Evolutionary conservation across 1,140 invertebrate genomes (phyloP), one percentile per base, ranked within the genome.

Genomic region (Oscheius sp.): DNA sequence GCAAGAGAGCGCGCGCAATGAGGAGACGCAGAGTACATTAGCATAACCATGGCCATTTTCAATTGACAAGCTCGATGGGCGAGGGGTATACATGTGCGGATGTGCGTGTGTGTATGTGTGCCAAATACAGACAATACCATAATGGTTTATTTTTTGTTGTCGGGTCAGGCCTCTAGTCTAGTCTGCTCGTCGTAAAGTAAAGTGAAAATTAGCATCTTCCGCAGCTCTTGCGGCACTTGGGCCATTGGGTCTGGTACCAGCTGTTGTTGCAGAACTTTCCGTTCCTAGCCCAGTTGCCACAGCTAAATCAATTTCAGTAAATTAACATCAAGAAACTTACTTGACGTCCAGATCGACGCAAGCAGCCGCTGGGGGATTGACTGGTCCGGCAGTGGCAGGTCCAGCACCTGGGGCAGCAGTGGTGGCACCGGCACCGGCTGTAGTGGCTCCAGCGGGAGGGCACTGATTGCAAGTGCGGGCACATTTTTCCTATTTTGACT

Each of bases 251-350:
- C 3, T 35, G 32, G 68, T 71, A 71, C 36, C 45, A 62, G 18
- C 15, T 52, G 20, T 32, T 46, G 45, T 20, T 71, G 26, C 68
- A 71, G 68, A 71, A 71, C n/a, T n/a, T n/a, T 45, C 59, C 59
- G 31, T 63, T 62, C 0, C 18, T 26, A 36, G 32, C 59, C 68
- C 68, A 71, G n/a, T 28, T 36, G 23, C 36, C 38, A 64, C 68
- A 71, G n/a, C 34, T 45, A 55, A 28, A 13, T 34, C 15, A 13
- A 15, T 13, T 26, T 42, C n/a, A 42, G n/a, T n/a, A n/a, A n/a
- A n/a, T 10, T 42, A 42, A 42, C 7, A 42, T 42, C 7, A 42
- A n/a, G 38, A 42, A n/a, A n/a, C n/a, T 10, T 42, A 42, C 38
- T n/a, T 42, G 38, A 42, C 38, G n/a, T 7, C 7, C 38, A n/a